Base-by-base conservation (phyloP, 2,113 vertebrate genomes). In the Laticauda colubrina region DNA sequence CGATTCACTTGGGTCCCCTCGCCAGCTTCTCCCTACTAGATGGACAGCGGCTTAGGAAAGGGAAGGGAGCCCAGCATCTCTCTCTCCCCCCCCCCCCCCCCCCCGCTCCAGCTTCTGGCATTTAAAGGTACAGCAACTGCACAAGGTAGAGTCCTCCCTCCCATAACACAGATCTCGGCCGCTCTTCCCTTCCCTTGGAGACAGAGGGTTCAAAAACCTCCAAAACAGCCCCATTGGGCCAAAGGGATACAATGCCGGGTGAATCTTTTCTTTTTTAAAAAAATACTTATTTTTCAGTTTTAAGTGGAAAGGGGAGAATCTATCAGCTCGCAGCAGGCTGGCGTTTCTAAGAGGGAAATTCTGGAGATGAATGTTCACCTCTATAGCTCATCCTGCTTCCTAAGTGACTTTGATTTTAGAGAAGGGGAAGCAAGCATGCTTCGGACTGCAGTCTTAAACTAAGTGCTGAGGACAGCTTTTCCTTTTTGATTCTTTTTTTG, bases 51-150 rank as follows among this genome's bases (percentile, higher is more conserved):
- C 97, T 97, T 88, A 96, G 93, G 94, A 96, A 94, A 61, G 94
- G 95, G 96, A 96, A 90, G 93, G 93, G 96, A 96, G 96, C 94
- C 94, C 26, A 94, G 95, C 93, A 93, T 94, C 61, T 89, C 95
- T 24, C 94, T 75, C 95, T 94, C 94, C 91, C 55, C n/a, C 88
- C 94, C n/a, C 88, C 94, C 29, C 93, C 95, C 87, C 92, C 94
- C 91, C 93, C 94, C 5, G 94, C 95, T 57, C 93, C 93, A 94
- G 94, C 95, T 43, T 93, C 96, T 93, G 94, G 93, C 95, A 97
- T 97, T 98, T 98, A 98, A 98, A 98, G 98, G 94, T 95, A 97
- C 97, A 98, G 97, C 92, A 94, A 94, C 88, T 85, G 88, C 88
- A 69, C 23, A 89, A 85, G 34, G 18, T 75, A 51, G 69, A 39